A percentile compares a stretch with the other conserved stretches of the same genome.
Conservation (phyloP, 2,797 vertebrate genomes). For the Poecile montanus region DNA sequence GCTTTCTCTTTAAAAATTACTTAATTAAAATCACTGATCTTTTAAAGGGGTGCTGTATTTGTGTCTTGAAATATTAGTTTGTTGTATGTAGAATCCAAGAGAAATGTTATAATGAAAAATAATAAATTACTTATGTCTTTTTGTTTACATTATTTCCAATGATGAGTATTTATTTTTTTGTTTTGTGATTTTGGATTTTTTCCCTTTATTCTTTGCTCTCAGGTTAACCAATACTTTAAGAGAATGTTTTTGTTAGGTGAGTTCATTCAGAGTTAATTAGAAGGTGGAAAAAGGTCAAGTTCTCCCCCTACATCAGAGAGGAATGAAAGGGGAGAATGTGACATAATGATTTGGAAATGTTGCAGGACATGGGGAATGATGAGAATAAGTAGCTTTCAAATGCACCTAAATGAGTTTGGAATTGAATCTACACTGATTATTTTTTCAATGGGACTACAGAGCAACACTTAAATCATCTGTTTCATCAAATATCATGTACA, state of each 20-base stretch:
- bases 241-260: background rate
- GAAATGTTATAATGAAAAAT: background rate
- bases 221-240: background rate
- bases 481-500: background rate
- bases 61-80: background rate
- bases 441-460: background rate
- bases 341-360: background rate
- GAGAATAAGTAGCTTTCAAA: background rate
- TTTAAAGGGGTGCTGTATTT: background rate
- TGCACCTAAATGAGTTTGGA: background rate
- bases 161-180: background rate
- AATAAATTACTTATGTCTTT: background rate
- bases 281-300: background rate
- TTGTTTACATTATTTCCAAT: background rate
- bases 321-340: background rate
- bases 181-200: background rate
- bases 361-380: background rate
- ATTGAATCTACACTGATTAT: background rate
- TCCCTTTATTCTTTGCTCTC: background rate
- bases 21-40: background rate
- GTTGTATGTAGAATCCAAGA: background rate
- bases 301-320: background rate
- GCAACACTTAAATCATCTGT: background rate
- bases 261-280: background rate
- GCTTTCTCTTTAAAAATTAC: background rate